Conservation (phyloP, 2,888 invertebrate species). For the Silvanus unidentatus region DNA sequence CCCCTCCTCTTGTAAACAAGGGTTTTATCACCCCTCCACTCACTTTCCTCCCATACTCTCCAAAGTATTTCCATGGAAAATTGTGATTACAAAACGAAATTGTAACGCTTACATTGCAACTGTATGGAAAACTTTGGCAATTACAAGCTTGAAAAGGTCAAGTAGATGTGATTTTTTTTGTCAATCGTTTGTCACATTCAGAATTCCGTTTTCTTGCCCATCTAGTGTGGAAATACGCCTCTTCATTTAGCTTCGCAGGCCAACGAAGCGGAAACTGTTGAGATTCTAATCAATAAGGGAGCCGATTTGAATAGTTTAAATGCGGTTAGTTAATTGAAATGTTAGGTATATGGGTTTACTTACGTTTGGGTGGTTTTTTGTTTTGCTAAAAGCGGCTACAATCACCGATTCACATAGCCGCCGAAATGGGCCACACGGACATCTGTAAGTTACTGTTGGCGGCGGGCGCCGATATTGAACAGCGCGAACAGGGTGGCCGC, state of each 20-base stretch:
- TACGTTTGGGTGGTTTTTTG: not conserved
- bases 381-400: conserved; percentile 55
- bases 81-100: too few relatives aligned
- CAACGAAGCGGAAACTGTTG: conserved; percentile 64
- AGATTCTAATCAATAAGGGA: conserved; percentile 62
- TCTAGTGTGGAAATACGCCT: conserved; percentile 63
- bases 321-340: conserved; percentile 50
- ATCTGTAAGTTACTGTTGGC: conserved; percentile 56
- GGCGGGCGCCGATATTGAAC: conserved; percentile 63
- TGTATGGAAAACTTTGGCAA: too few relatives aligned
- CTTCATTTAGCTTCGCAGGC: conserved; percentile 70
- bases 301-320: conserved; percentile 69
- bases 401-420: conserved; percentile 76
- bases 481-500: conserved; percentile 56
- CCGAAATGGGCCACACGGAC: conserved; percentile 62
- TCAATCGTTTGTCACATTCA: too few relatives aligned
- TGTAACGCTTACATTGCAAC: too few relatives aligned
- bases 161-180: too few relatives aligned
- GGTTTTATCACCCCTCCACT: too few relatives aligned
- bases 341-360: too few relatives aligned
- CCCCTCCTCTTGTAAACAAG: too few relatives aligned
- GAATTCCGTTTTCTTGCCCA: not conserved
- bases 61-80: too few relatives aligned
- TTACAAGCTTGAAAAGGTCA: too few relatives aligned
- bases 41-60: too few relatives aligned